Evolutionary conservation across 1,140 invertebrate species (phyloP).

Genomic region (Wiebesia pumilae): DNA sequence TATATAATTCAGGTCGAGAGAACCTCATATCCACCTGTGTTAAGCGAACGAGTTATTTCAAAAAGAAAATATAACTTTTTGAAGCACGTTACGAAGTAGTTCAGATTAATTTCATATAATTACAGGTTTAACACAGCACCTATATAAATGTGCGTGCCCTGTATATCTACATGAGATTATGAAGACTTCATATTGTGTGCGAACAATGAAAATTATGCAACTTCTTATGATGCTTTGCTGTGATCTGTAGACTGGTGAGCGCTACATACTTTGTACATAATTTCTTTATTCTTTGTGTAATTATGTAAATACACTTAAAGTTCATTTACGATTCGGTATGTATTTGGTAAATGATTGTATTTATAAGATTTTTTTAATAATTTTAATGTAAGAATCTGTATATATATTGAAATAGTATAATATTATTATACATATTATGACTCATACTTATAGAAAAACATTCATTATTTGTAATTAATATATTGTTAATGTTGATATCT

Average conservation of each 20-base stretch:
- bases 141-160: too few species aligned
- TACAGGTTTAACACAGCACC: neutral
- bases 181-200: neutral
- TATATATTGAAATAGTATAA: too few species aligned
- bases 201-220: conserved; percentile 19
- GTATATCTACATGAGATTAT: neutral
- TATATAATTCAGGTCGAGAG: neutral
- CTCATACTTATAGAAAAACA: too few species aligned
- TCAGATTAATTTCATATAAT: conserved; percentile 46
- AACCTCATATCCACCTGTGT: conserved; percentile 16
- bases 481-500: too few species aligned
- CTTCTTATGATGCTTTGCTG: neutral
- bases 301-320: too few species aligned
- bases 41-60: neutral
- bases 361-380: too few species aligned
- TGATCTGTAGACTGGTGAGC: neutral
- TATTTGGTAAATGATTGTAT: too few species aligned
- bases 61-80: conserved; percentile 40
- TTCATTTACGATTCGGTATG: too few species aligned
- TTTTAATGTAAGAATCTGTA: too few species aligned
- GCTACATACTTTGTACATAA: neutral
- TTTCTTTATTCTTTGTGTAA: neutral
- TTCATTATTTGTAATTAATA: too few species aligned
- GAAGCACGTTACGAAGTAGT: conserved; percentile 34
- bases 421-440: too few species aligned